These are phyloP conservation scores for Geotrypetes seraphini DNA, from an alignment of 2,797 vertebrate genomes.

Conservation along the genomic window DNA sequence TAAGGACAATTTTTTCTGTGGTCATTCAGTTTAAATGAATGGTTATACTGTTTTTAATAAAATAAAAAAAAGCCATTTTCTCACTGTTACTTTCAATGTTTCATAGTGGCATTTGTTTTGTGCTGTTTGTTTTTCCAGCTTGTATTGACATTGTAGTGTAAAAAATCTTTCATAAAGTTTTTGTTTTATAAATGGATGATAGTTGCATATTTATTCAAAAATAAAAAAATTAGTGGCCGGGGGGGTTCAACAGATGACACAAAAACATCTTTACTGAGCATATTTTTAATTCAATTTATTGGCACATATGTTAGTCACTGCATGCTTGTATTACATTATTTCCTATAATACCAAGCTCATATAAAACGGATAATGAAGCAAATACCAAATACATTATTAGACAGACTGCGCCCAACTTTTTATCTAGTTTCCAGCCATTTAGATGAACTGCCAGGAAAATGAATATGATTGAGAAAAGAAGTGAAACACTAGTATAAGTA, in stretches of 20 bases:
- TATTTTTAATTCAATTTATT: constrained; percentile 17
- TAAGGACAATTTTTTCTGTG: constrained; percentile 80
- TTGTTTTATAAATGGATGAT: constrained; percentile 29
- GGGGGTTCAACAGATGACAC: constrained; percentile 46
- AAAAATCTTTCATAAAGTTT: constrained; percentile 31
- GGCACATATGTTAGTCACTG: constrained; percentile 54
- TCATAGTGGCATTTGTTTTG: constrained; percentile 48
- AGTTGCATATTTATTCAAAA: constrained; percentile 31
- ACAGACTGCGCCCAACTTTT: constrained; percentile 73
- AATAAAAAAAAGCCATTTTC: constrained; percentile 68
- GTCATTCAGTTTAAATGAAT: constrained; percentile 84
- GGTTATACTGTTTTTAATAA: constrained; percentile 71
- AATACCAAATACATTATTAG: constrained; percentile 78
- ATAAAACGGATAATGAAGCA: constrained; percentile 75
- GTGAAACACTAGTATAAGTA: constrained; percentile 73
- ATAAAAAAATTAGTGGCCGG: constrained; percentile 41
- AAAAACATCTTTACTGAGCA: constrained; percentile 26
- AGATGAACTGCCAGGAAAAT: constrained; percentile 76
- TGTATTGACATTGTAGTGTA: constrained; percentile 37
- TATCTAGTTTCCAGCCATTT: constrained; percentile 88
- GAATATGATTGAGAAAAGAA: constrained; percentile 81
- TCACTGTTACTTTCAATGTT: constrained; percentile 48
- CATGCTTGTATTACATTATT: constrained; percentile 72
- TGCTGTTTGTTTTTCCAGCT: constrained; percentile 26
- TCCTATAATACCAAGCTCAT: constrained; percentile 90